phyloP scores from a whole-genome alignment of 2,113 vertebrate species.

The Cololabis saira region DNA sequence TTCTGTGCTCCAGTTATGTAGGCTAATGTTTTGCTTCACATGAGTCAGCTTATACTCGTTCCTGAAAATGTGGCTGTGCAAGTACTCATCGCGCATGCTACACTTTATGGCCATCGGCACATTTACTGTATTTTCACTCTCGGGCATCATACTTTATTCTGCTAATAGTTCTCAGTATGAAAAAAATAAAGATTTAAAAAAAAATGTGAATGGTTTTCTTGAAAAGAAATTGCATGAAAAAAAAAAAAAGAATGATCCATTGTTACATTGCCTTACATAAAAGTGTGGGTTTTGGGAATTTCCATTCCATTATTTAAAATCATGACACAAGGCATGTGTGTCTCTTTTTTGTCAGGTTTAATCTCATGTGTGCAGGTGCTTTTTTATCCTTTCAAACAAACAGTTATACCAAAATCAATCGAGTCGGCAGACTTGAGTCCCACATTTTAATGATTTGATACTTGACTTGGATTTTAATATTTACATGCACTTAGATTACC shows the following conservation, averaged over 20 bases:
- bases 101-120: background rate
- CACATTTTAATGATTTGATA: too few relatives aligned
- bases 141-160: background rate
- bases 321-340: too few relatives aligned
- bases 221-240: too few relatives aligned
- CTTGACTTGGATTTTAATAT: too few relatives aligned
- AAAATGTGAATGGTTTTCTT: background rate
- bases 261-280: too few relatives aligned
- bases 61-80: background rate
- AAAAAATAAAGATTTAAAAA: background rate
- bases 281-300: too few relatives aligned
- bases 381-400: background rate
- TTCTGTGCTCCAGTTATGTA: constrained; percentile 7
- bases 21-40: background rate
- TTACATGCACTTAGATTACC: too few relatives aligned
- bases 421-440: too few relatives aligned
- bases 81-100: background rate
- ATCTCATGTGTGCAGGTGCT: background rate
- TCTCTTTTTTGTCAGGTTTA: too few relatives aligned
- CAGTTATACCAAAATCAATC: background rate
- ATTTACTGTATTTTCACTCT: background rate
- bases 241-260: too few relatives aligned
- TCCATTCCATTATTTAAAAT: too few relatives aligned
- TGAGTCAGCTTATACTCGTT: background rate
- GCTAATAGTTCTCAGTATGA: background rate